Evolutionary conservation across 2,113 vertebrate genomes (phyloP), one percentile per base, ranked within the genome.

Genomic region (Neofelis nebulosa): DNA sequence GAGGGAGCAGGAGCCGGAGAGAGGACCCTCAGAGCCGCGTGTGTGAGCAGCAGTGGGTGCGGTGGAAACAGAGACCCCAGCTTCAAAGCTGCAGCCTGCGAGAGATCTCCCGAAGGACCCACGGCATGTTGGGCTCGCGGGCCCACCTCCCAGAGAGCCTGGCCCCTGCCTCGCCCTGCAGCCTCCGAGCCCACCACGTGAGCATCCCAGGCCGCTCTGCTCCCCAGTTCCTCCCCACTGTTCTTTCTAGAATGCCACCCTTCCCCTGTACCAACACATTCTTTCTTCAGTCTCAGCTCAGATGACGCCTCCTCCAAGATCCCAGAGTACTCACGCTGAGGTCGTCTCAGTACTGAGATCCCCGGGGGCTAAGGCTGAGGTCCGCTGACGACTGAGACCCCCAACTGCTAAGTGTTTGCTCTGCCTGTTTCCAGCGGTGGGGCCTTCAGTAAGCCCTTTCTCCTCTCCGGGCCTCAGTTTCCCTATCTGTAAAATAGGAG

Each of bases 141-240:
- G 16, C 25, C 2, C 19, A 27, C 2, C 25, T 78, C 23, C 74
- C 68, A 6, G 33, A 21, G 21, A 61, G 25, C n/a, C 69, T 41
- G 23, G 10, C 31, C 50, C 65, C n/a, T 16, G 21, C 23, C 65
- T 14, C 4, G 9, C 65, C 5, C 65, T 55, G 25, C 41, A 36
- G 27, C 29, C 23, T 31, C 61, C 1, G 13, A n/a, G 45, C 15
- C 25, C 29, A 3, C 36, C 57, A 11, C 0, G 0, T 6, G 1
- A 18, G 13, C 2, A 0, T 63, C 73, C 33, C 29, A 23, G 57
- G 21, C 31, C 9, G 3, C 33, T 3, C 78, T 25, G 8, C 14
- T 63, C 50, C 76, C 78, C n/a, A 7, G 8, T 36, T 10, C 66
- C 33, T 38, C 38, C 2, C 23, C 4, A 3, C 3, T 18, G 18